Conservation (phyloP, 2,888 invertebrate species). For the Drosophila conformis region DNA sequence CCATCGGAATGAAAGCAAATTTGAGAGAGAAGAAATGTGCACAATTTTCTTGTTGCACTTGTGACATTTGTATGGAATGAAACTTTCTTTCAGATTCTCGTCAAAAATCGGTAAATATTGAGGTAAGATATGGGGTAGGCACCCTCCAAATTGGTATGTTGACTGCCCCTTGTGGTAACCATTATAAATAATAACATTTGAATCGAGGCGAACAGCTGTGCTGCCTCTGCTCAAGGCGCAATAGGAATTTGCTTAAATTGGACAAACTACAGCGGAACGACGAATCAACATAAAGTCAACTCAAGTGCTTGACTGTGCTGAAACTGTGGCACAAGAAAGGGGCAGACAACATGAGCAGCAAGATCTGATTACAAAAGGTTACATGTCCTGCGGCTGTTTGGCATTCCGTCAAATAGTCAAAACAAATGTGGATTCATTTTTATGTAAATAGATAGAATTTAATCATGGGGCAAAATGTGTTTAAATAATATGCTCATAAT, state of each 20-base stretch:
- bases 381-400: not conserved
- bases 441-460: not conserved
- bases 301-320: not conserved
- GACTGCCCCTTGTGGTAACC: not conserved
- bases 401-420: constrained; percentile 1
- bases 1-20: not conserved
- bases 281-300: not conserved
- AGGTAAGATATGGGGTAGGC: not conserved
- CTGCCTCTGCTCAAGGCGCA: not conserved
- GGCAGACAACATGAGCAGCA: not conserved
- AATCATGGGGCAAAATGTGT: constrained; percentile 1
- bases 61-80: not conserved
- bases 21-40: not conserved
- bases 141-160: not conserved
- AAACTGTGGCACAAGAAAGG: not conserved
- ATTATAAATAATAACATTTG: not conserved
- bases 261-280: not conserved
- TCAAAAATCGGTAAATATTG: not conserved
- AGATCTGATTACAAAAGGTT: constrained; percentile 2
- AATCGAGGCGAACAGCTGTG: not conserved
- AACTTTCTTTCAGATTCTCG: not conserved
- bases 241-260: not conserved
- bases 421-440: not conserved
- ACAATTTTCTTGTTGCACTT: not conserved
- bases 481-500: not conserved